Percentiles rank a stretch among this genome's conserved stretches.
Evolutionary conservation across 2,888 invertebrate genomes (phyloP).

Genomic region (Cheilosia vernalis): DNA sequence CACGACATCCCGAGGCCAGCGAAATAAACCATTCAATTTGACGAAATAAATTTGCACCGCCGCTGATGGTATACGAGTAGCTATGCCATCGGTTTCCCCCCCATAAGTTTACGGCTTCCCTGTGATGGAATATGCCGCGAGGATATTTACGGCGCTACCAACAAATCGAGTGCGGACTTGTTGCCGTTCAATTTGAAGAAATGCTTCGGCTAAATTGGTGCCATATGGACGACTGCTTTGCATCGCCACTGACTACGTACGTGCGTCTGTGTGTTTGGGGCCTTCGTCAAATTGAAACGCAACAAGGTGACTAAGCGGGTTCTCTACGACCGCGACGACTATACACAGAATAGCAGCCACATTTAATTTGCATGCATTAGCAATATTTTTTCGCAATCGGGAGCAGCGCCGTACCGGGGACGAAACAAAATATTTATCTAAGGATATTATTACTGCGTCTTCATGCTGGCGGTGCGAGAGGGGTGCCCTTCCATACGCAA

Average conservation of each 20-base stretch:
- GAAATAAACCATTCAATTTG: conserved; percentile 73
- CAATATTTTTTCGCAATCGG: conserved; percentile 79
- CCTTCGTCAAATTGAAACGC: conserved; percentile 33
- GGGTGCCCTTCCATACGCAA: conserved; percentile 34
- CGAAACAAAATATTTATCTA: conserved; percentile 79
- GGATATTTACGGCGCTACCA: conserved; percentile 53
- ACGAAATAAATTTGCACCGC: conserved; percentile 70
- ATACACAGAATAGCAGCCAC: conserved; percentile 35
- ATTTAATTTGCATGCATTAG: conserved; percentile 82
- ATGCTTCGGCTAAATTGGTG: neutral
- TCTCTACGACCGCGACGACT: neutral
- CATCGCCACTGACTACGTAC: neutral
- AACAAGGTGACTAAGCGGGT: conserved; percentile 65
- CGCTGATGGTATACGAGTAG: conserved; percentile 7
- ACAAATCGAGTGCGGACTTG: conserved; percentile 58
- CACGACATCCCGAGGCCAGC: conserved; percentile 65
- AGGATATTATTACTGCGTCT: conserved; percentile 77
- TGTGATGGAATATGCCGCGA: conserved; percentile 64
- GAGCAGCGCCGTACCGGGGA: conserved; percentile 52
- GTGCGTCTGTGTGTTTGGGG: conserved; percentile 12
- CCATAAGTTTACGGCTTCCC: conserved; percentile 22
- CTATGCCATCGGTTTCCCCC: neutral
- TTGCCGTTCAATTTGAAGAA: conserved; percentile 45
- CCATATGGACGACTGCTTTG: conserved; percentile 17
- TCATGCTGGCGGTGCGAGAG: conserved; percentile 6